These are phyloP conservation scores for Drosophila rufa DNA, from an alignment of 1,140 invertebrate genomes.

Conservation along the genomic window DNA sequence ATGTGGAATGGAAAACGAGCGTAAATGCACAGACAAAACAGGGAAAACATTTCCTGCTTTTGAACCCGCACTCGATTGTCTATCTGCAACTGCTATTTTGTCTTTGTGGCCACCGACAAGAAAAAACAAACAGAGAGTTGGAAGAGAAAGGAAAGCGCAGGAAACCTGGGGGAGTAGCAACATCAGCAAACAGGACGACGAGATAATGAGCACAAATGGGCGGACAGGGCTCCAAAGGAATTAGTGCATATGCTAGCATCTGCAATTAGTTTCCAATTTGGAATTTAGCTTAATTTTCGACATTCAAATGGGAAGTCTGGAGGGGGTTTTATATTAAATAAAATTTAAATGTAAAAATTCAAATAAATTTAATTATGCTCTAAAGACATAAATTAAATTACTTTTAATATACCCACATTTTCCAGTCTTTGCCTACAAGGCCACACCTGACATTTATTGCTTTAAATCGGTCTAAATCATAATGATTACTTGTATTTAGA, in stretches of 20 bases:
- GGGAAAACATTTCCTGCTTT: slow-evolving; percentile 27
- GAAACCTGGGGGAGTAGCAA: slow-evolving; percentile 4
- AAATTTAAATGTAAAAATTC: neutral
- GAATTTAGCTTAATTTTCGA: neutral
- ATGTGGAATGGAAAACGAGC: slow-evolving; percentile 37
- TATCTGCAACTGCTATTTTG: slow-evolving; percentile 29
- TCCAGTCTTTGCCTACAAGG: neutral
- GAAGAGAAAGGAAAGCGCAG: neutral
- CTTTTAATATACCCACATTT: neutral
- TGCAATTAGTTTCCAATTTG: slow-evolving; percentile 19
- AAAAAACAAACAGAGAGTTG: slow-evolving; percentile 4
- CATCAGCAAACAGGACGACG: slow-evolving; percentile 23
- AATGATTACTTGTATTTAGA: slow-evolving; percentile 1
- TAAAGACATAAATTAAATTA: too few relatives aligned
- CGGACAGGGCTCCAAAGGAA: slow-evolving; percentile 1
- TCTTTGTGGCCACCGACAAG: slow-evolving; percentile 17
- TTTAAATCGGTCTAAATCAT: neutral
- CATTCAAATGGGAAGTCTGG: too few relatives aligned
- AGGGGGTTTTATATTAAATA: neutral
- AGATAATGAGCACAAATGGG: slow-evolving; percentile 33
- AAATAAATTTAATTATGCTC: neutral
- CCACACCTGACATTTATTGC: neutral
- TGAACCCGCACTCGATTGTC: slow-evolving; percentile 26
- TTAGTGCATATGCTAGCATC: neutral
- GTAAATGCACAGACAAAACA: slow-evolving; percentile 38